Percentiles rank a stretch among this genome's conserved stretches.
Evolutionary conservation across 2,888 invertebrate species (phyloP).

Genomic region (Anaspis maculata): DNA sequence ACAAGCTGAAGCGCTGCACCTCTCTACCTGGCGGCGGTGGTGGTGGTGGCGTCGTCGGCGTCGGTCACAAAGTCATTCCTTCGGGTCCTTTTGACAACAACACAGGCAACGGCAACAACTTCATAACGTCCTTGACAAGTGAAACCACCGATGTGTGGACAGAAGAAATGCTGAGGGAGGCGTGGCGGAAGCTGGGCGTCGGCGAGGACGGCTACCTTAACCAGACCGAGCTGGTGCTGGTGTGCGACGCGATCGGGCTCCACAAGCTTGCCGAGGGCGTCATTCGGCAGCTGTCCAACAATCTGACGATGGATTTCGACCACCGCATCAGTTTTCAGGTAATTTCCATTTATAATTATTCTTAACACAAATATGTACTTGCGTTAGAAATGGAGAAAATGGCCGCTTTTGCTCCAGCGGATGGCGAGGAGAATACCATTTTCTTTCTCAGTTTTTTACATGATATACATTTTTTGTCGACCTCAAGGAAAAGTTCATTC

Average conservation of each 20-base stretch:
- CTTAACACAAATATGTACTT: too few species aligned
- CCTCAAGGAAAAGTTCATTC: too few species aligned
- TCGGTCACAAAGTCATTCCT: too few species aligned
- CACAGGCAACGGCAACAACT: slow-evolving; percentile 1
- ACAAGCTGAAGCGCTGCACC: slow-evolving; percentile 49
- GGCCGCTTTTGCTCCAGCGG: too few species aligned
- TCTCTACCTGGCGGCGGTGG: slow-evolving; percentile 44
- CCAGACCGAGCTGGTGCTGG: slow-evolving; percentile 52
- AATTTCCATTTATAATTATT: too few species aligned
- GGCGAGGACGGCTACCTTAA: slow-evolving; percentile 55
- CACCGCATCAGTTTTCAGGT: slow-evolving; percentile 57
- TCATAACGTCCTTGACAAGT: slow-evolving; percentile 35
- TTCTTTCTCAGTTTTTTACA: too few species aligned
- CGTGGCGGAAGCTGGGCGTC: slow-evolving; percentile 55
- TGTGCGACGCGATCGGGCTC: slow-evolving; percentile 60
- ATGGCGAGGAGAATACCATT: too few species aligned
- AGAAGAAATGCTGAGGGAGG: slow-evolving; percentile 53
- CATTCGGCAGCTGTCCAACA: slow-evolving; percentile 55
- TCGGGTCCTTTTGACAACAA: too few species aligned
- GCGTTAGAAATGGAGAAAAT: too few species aligned
- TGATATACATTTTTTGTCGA: too few species aligned
- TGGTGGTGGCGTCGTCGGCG: too few species aligned
- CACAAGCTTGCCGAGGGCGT: slow-evolving; percentile 57
- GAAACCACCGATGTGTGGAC: slow-evolving; percentile 37
- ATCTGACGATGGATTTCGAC: slow-evolving; percentile 54